These are phyloP conservation scores for Crocodylus rhombifer DNA, from an alignment of 2,797 vertebrate genomes.

Conservation along the genomic window DNA sequence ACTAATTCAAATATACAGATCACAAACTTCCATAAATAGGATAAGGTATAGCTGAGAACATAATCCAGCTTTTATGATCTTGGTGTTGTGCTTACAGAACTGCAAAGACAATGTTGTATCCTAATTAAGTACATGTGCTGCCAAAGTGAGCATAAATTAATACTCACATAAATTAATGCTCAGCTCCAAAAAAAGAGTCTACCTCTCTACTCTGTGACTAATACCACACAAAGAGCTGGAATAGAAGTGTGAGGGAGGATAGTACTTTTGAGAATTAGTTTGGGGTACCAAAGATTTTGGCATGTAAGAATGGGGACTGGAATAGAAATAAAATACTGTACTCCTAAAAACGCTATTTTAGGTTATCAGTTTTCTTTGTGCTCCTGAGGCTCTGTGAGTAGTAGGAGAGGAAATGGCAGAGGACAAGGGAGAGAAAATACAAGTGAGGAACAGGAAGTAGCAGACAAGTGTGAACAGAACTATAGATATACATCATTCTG, in stretches of 20 bases:
- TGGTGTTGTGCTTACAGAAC: neutral
- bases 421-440: neutral
- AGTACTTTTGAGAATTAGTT: neutral
- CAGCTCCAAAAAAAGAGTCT: neutral
- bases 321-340: neutral
- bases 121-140: neutral
- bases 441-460: neutral
- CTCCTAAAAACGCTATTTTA: neutral
- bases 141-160: too few relatives aligned
- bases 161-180: neutral
- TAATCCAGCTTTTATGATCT: neutral
- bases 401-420: neutral
- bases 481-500: neutral
- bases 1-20: neutral
- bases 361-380: neutral
- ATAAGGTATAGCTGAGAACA: neutral
- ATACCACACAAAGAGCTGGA: neutral
- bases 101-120: neutral
- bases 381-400: neutral
- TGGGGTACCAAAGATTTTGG: neutral
- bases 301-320: neutral
- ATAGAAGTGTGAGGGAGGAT: too few relatives aligned
- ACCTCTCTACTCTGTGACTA: neutral
- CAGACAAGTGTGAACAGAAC: neutral
- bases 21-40: neutral